phyloP scores from a whole-genome alignment of 2,113 vertebrate genomes.

The Psittacula cyanocephala region DNA sequence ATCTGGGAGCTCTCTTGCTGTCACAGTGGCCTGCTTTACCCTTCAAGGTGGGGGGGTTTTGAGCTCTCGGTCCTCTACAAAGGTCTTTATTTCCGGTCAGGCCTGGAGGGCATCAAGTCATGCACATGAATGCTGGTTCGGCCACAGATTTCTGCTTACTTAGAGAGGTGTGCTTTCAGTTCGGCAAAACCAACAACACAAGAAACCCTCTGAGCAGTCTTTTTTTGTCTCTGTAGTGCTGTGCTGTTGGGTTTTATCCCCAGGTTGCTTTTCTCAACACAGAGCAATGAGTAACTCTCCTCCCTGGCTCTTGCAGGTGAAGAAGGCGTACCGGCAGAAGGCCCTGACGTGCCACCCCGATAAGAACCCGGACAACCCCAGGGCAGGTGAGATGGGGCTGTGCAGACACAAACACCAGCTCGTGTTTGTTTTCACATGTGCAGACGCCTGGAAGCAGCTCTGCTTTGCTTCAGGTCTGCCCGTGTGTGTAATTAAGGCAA shows the following conservation, averaged over 20 bases:
- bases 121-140: not conserved
- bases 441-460: not conserved
- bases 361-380: conserved; percentile 95
- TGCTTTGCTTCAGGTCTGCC: not conserved
- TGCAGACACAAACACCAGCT: not conserved
- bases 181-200: not conserved
- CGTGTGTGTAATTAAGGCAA: not conserved
- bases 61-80: accelerated
- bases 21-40: not conserved
- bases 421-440: accelerated
- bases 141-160: not conserved
- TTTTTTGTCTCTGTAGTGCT: not conserved
- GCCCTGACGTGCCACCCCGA: conserved; percentile 95
- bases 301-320: conserved; percentile 80
- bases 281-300: not conserved
- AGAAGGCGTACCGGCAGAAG: conserved; percentile 93
- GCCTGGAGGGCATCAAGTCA: not conserved
- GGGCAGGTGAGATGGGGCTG: conserved; percentile 83
- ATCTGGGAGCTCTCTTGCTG: not conserved
- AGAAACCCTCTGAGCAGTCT: not conserved
- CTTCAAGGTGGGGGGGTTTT: accelerated
- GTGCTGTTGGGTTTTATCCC: not conserved
- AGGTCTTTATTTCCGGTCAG: not conserved
- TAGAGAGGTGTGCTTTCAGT: not conserved
- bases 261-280: not conserved